Base-by-base conservation (phyloP, 2,888 invertebrate species). In the Vannuccia rotundouncinata region DNA sequence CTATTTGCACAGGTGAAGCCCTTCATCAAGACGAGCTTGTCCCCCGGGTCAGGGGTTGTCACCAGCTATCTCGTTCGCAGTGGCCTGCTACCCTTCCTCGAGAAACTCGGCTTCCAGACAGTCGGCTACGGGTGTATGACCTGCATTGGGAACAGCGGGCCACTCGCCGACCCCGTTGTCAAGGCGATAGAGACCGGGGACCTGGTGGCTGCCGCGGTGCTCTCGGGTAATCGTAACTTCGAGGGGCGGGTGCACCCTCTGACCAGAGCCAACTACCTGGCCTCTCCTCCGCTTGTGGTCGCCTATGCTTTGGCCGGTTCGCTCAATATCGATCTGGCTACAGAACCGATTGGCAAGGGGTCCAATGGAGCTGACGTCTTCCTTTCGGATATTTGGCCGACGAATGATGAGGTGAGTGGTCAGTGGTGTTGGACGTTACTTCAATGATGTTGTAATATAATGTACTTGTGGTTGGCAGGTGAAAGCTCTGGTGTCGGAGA, bases 81-180 rank as follows among this genome's bases (percentile, higher is more conserved):
- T 0, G 96, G 96, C 0, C 95, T 98, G 0, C 91, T 94, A 22
- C 94, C 95, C 0, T 93, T 92, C 84, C 88, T 98, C 80, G 92
- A 93, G 84, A 90, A 92, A 86, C 83, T 82, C 83, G 90, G 90
- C 2, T 99, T 98, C 87, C 92, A 94, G 86, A 92, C 95, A 76
- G 96, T 97, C 0, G 98, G 98, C n/a, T 99, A 97, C 86, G 98
- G 98, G 0, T 99, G 99, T 88, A 98, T 97, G 97, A 98, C 98
- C 0, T 99, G 99, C 87, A 99, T 99, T 84, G 98, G 98, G 0
- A 99, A 99, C 90, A 95, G 95, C 1, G 98, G 98, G 0, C 95
- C 96, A 0, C 91, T 99, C 0, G 93, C 94, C 79, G 95, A 96
- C 66, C 27, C 45, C 77, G 59, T 78, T 78, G 77, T 27, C 1